A percentile compares a stretch with the other conserved stretches of the same genome.
Conservation (phyloP, 2,797 vertebrate species). For the Silurus aristotelis region DNA sequence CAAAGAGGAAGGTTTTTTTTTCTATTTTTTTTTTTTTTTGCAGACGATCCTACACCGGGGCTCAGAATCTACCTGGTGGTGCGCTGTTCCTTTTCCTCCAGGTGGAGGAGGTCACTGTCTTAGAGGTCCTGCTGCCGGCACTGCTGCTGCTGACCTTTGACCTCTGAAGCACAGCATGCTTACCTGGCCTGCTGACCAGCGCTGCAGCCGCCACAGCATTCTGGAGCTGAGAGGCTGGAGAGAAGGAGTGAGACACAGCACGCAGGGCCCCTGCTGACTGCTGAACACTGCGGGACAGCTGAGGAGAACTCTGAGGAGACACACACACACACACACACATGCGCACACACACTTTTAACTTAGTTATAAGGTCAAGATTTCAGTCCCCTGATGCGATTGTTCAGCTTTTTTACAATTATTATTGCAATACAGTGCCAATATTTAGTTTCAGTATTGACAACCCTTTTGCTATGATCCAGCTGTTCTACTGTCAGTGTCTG, state of each 20-base stretch:
- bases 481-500: not conserved
- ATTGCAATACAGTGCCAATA: not conserved
- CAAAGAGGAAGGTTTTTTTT: constrained; percentile 9
- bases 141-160: constrained; percentile 74
- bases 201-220: constrained; percentile 82
- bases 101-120: constrained; percentile 79
- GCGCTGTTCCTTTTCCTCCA: constrained; percentile 90
- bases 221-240: constrained; percentile 90
- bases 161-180: constrained; percentile 80
- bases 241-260: constrained; percentile 88
- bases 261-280: constrained; percentile 74
- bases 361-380: not conserved
- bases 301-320: constrained; percentile 79
- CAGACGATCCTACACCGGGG: constrained; percentile 58
- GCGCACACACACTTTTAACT: not conserved
- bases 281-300: constrained; percentile 81
- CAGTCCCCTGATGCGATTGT: not conserved
- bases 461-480: not conserved
- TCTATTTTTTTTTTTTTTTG: constrained; percentile 4
- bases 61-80: constrained; percentile 81
- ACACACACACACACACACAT: constrained; percentile 12
- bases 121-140: constrained; percentile 67
- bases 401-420: not conserved
- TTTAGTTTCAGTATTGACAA: not conserved
- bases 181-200: constrained; percentile 87